Conservation (phyloP, 2,888 invertebrate species). For the Agrotis clavis region DNA sequence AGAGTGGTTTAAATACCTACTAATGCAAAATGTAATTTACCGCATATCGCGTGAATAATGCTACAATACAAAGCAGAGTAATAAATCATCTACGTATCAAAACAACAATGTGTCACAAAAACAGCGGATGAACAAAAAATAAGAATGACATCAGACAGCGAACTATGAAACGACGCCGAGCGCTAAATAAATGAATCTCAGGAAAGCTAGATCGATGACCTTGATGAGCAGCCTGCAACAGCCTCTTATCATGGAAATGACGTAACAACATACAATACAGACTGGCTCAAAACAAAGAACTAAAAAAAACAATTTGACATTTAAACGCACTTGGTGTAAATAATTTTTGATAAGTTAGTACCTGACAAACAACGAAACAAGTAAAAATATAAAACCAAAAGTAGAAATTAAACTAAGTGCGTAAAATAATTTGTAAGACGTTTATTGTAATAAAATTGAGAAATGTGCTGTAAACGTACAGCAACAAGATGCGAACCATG, state of each 20-base stretch:
- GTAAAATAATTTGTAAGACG: background rate
- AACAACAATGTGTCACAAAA: slow-evolving; percentile 56
- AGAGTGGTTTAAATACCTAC: background rate
- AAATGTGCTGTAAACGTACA: slow-evolving; percentile 1
- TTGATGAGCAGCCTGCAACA: slow-evolving; percentile 8
- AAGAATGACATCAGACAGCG: slow-evolving; percentile 54
- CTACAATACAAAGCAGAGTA: slow-evolving; percentile 37
- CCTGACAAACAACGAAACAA: slow-evolving; percentile 1
- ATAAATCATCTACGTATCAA: slow-evolving; percentile 48
- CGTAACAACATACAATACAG: background rate
- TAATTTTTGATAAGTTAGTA: background rate
- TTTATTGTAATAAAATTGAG: background rate
- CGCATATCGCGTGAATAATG: slow-evolving; percentile 9
- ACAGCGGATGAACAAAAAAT: slow-evolving; percentile 40
- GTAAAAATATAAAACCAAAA: slow-evolving; percentile 3
- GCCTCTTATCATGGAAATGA: slow-evolving; percentile 3
- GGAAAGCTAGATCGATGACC: slow-evolving; percentile 32
- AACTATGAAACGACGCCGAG: slow-evolving; percentile 18
- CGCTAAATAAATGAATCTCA: slow-evolving; percentile 15
- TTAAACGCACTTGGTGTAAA: background rate
- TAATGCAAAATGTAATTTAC: slow-evolving; percentile 1
- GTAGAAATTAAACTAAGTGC: slow-evolving; percentile 8
- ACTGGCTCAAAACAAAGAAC: slow-evolving; percentile 26
- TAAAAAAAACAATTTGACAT: slow-evolving; percentile 11
- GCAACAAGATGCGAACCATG: background rate